Base-by-base conservation (phyloP, 2,797 vertebrate genomes). In the Hypotaenidia okinawae region DNA sequence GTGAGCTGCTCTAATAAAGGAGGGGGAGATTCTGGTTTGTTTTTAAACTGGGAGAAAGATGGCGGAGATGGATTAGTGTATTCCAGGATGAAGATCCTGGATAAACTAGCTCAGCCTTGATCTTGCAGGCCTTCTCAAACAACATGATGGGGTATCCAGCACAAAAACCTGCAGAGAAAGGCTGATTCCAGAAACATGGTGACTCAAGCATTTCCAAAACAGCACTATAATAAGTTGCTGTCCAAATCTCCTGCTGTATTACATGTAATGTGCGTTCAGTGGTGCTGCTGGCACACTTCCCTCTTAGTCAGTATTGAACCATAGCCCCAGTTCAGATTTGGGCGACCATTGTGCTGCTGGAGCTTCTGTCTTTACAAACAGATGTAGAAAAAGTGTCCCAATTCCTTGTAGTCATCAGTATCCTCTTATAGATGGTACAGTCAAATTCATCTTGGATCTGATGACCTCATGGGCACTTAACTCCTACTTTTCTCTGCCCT, bases 181-280 rank as follows among this genome's bases (percentile, higher is more conserved):
- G 61, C 69, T 87, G 55, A 92, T 92, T 93, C 69, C 87, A 94
- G 62, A 95, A 86, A 92, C 45, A 67, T 23, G 41, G 62, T 96
- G 96, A 94, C 89, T 97, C 91, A 96, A 63, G 43, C 62, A 81
- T 92, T 96, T 96, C 91, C 84, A 94, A 94, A 92, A 86, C 84
- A 93, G 66, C 55, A 24, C 81, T 95, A 28, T 8, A 96, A 86
- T 68, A 66, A 96, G 87, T 11, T 92, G 87, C 84, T 91, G 62
- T 95, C 92, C 92, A 94, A 62, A 84, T 90, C 90, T 95, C 83
- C 82, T 84, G 68, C 80, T 73, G 68, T 82, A 84, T 68, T 91
- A 41, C 73, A 92, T 86, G 82, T 76, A 92, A 76, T 67, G 25
- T 62, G 79, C 25, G 25, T 91, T 86, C 66, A 89, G 79, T 21